Evolutionary conservation across 2,113 vertebrate species (phyloP).

Genomic region (Calidris pugnax): DNA sequence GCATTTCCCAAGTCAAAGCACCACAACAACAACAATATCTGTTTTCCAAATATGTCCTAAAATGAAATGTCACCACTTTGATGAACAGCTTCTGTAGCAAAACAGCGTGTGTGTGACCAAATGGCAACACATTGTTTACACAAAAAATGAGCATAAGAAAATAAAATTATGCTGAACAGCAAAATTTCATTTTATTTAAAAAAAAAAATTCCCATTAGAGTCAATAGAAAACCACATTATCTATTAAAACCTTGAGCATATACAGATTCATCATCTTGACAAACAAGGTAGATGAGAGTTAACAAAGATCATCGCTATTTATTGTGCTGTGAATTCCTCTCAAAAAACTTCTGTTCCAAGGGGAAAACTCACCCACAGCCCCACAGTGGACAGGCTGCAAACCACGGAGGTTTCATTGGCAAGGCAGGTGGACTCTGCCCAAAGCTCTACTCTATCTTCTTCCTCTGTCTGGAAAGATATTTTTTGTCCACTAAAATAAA

Average conservation of each 20-base stretch:
- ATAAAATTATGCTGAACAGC: neutral
- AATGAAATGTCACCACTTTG: slow-evolving; percentile 29
- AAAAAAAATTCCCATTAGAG: neutral
- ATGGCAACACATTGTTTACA: neutral
- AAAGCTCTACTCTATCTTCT: neutral
- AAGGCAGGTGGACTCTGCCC: neutral
- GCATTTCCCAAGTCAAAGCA: neutral
- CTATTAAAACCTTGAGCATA: neutral
- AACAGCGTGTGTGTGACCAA: neutral
- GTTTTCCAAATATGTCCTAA: slow-evolving; percentile 5
- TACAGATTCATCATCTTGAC: slow-evolving; percentile 7
- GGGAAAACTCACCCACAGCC: neutral
- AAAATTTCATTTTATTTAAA: neutral
- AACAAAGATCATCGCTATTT: neutral
- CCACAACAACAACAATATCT: neutral
- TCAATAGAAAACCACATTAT: neutral
- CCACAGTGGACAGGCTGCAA: neutral
- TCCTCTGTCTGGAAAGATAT: neutral
- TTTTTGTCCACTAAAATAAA: neutral
- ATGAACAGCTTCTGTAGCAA: slow-evolving; percentile 10
- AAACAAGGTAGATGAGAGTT: neutral
- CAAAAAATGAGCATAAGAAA: neutral
- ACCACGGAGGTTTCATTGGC: neutral
- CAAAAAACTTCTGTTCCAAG: neutral
- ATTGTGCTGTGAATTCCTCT: neutral